These are phyloP conservation scores for Xiphophorus hellerii DNA, from an alignment of 2,113 vertebrate species.

Conservation along the genomic window DNA sequence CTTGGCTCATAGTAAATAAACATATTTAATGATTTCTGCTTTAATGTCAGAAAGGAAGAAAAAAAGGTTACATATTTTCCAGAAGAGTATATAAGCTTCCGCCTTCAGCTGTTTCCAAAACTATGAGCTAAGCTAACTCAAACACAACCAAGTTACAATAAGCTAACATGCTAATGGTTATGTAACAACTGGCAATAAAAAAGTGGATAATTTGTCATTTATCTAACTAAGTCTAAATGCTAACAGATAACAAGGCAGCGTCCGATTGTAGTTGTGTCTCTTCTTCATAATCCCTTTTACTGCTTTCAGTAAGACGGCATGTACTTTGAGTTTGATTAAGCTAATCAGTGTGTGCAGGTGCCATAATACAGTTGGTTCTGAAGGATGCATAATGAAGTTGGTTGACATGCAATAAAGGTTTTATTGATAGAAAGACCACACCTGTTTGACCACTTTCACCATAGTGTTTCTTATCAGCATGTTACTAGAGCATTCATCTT, in stretches of 20 bases:
- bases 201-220: neutral
- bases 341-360: neutral
- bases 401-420: neutral
- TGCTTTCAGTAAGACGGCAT: slow-evolving; percentile 11
- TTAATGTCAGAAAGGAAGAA: neutral
- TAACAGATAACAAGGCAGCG: slow-evolving; percentile 3
- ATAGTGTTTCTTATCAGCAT: neutral
- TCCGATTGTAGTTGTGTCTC: slow-evolving; percentile 5
- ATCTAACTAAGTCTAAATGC: neutral
- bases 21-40: neutral
- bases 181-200: slow-evolving; percentile 20
- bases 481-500: neutral
- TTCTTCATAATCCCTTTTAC: slow-evolving; percentile 27
- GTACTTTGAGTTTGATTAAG: slow-evolving; percentile 47
- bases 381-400: neutral
- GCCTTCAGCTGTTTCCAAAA: neutral
- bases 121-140: neutral
- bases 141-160: neutral
- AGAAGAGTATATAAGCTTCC: too few relatives aligned
- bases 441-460: neutral
- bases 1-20: neutral
- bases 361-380: neutral
- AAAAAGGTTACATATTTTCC: neutral
- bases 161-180: neutral
- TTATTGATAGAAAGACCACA: neutral